phyloP scores from a whole-genome alignment of 1,140 invertebrate genomes.

The Drosophila pallidifrons region DNA sequence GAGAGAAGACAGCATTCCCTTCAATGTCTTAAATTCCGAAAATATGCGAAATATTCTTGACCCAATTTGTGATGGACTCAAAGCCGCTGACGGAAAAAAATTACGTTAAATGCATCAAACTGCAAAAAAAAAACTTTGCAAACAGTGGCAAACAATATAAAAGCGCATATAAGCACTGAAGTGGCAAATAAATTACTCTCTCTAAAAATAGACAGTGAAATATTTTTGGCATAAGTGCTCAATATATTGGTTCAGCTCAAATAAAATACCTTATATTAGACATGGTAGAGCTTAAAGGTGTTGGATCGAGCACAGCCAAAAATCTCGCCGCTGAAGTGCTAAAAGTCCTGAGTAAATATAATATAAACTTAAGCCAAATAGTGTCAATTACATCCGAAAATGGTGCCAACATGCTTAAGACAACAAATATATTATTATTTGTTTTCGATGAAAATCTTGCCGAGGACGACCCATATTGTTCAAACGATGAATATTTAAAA shows the following conservation, averaged over 20 bases:
- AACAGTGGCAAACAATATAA: slow-evolving; percentile 19
- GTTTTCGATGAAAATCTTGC: slow-evolving; percentile 15
- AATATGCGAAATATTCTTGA: not conserved
- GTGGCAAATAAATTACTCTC: slow-evolving; percentile 5
- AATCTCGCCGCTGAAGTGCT: too few relatives aligned
- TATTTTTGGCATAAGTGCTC: slow-evolving; percentile 13
- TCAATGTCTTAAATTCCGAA: not conserved
- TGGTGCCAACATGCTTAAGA: slow-evolving; percentile 26
- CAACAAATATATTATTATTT: slow-evolving; percentile 29
- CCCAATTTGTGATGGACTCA: slow-evolving; percentile 1
- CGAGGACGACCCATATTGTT: not conserved
- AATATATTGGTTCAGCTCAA: slow-evolving; percentile 1
- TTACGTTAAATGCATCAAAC: not conserved
- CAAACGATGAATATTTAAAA: slow-evolving; percentile 8
- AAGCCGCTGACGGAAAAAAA: not conserved
- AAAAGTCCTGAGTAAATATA: too few relatives aligned
- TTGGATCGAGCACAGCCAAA: too few relatives aligned
- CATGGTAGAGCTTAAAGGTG: too few relatives aligned
- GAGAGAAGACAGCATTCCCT: not conserved
- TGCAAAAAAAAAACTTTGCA: slow-evolving; percentile 11
- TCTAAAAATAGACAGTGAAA: slow-evolving; percentile 14
- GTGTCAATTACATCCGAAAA: slow-evolving; percentile 26
- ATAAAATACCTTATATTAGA: too few relatives aligned
- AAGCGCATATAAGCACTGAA: slow-evolving; percentile 14
- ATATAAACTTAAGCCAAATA: slow-evolving; percentile 6